These are phyloP conservation scores for Germaria angustata DNA, from an alignment of 2,888 invertebrate genomes.

Conservation along the genomic window DNA sequence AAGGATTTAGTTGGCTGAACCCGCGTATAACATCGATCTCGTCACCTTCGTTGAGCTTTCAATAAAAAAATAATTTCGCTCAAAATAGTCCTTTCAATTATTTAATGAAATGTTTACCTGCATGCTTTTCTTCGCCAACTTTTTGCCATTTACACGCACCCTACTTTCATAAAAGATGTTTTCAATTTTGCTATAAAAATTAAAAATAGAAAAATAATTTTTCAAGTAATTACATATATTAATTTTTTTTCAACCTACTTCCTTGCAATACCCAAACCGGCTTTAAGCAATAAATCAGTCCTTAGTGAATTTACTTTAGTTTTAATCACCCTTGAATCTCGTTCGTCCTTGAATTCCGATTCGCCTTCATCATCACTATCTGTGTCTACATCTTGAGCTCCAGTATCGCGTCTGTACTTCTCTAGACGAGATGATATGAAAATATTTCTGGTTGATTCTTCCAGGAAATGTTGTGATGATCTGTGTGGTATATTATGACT, in stretches of 20 bases:
- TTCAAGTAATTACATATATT: background rate
- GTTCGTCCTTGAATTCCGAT: slow-evolving; percentile 81
- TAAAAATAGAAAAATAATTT: too few species aligned
- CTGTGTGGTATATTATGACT: background rate
- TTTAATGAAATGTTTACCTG: slow-evolving; percentile 80
- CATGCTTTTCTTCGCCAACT: slow-evolving; percentile 87
- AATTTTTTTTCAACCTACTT: slow-evolving; percentile 82
- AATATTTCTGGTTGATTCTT: slow-evolving; percentile 10
- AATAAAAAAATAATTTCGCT: background rate
- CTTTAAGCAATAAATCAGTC: slow-evolving; percentile 86
- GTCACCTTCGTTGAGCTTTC: slow-evolving; percentile 84
- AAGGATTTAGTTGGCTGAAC: slow-evolving; percentile 84
- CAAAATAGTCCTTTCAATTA: background rate
- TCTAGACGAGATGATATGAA: slow-evolving; percentile 20
- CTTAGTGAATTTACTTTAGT: slow-evolving; percentile 85
- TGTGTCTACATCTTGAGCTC: slow-evolving; percentile 68
- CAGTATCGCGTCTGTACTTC: slow-evolving; percentile 73
- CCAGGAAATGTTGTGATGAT: background rate
- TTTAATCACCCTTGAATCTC: slow-evolving; percentile 85
- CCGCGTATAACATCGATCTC: slow-evolving; percentile 89
- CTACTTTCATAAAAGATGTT: slow-evolving; percentile 89
- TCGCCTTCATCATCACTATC: slow-evolving; percentile 82
- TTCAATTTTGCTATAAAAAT: slow-evolving; percentile 86
- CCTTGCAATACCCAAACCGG: slow-evolving; percentile 85
- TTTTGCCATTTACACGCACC: slow-evolving; percentile 89